Evolutionary conservation across 2,888 invertebrate species (phyloP).

Genomic region (Perizoma affinitatum): DNA sequence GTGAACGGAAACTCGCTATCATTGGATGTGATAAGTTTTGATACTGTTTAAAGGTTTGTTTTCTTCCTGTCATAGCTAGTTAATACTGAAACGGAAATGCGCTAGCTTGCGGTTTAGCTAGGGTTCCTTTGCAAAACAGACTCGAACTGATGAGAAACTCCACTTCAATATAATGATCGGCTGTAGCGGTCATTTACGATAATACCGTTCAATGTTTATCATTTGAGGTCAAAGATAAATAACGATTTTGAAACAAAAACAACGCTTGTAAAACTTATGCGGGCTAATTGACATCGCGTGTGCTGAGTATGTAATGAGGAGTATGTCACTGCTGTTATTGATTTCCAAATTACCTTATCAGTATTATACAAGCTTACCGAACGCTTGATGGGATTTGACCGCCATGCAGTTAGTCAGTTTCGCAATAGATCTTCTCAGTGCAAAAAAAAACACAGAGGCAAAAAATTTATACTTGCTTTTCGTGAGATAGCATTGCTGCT

Average conservation of each 20-base stretch:
- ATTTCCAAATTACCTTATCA: slow-evolving; percentile 47
- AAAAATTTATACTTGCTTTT: too few relatives aligned
- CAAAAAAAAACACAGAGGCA: too few relatives aligned
- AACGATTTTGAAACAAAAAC: slow-evolving; percentile 56
- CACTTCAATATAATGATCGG: slow-evolving; percentile 7
- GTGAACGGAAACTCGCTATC: slow-evolving; percentile 41
- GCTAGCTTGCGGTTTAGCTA: slow-evolving; percentile 50
- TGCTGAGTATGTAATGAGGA: slow-evolving; percentile 52
- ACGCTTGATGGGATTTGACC: neutral
- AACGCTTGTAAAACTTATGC: slow-evolving; percentile 60
- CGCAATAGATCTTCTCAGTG: too few relatives aligned
- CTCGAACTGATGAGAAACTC: slow-evolving; percentile 7
- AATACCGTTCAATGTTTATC: slow-evolving; percentile 33
- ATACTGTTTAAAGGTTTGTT: slow-evolving; percentile 13
- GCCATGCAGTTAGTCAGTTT: neutral
- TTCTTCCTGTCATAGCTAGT: slow-evolving; percentile 52
- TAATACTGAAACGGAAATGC: slow-evolving; percentile 64
- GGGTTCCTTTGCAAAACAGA: slow-evolving; percentile 36
- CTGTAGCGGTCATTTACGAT: slow-evolving; percentile 27
- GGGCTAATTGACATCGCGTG: slow-evolving; percentile 66
- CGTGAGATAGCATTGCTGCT: too few relatives aligned
- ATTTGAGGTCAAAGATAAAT: slow-evolving; percentile 52
- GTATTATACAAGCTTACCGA: slow-evolving; percentile 29
- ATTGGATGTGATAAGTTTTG: slow-evolving; percentile 23
- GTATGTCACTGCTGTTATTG: slow-evolving; percentile 45